Base-by-base conservation (phyloP, 2,797 vertebrate species). In the Lerista edwardsae region DNA sequence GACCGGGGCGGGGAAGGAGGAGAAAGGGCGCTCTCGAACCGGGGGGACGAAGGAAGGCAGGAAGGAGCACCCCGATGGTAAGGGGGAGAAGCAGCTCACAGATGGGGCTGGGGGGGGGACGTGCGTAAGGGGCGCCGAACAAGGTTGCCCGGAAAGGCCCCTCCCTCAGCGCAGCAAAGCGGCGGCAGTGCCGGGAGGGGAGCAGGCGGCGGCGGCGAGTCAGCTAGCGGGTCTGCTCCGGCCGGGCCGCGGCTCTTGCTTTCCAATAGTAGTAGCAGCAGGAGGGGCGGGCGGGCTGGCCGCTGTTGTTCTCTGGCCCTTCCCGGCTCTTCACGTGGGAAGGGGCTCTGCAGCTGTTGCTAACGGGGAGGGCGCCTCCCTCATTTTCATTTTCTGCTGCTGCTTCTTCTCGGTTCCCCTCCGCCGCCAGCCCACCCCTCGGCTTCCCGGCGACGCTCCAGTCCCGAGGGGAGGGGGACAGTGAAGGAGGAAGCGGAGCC, bases 271-370 rank as follows among this genome's bases (percentile, higher is more conserved):
- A 67, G 34, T 21, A 57, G 65, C 39, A 36, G 47, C 14, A 25
- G 31, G 12, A 10, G n/a, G 31, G 68, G 47, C 61, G 1, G 19
- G 36, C 11, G 14, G 27, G 68, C 21, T 34, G 34, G 65, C 68
- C n/a, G 64, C 73, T n/a, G 72, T 11, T 29, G n/a, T n/a, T 71
- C 31, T 67, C 61, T 21, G 67, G 75, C 83, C 67, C 61, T 36
- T 64, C 68, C 59, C 77, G 69, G 72, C 71, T 67, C 78, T 75
- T 85, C 84, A 80, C 84, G 71, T 75, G 84, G 78, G 77, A 29
- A 23, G 47, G 36, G 47, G 79, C 75, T n/a, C 15, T 61, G 39
- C 15, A 2, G 27, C 17, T 11, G 29, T 25, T 19, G 81, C 31
- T 82, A 69, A 69, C 74, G 6, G 69, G 34, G 47, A 57, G 69